Conservation (phyloP, 2,113 vertebrate species). For the Trogon melanurus region DNA sequence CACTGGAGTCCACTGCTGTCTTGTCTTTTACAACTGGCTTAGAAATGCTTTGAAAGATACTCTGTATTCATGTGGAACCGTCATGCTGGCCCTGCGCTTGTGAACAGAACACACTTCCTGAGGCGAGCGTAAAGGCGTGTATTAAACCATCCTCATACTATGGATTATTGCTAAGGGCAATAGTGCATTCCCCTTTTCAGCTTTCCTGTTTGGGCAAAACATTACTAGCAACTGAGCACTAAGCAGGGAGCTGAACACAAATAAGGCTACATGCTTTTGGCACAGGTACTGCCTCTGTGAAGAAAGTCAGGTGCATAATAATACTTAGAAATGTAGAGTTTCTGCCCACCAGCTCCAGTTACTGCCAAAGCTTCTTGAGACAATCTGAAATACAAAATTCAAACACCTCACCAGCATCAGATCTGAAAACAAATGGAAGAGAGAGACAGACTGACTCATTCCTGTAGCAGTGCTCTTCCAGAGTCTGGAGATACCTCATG, state of each 20-base stretch:
- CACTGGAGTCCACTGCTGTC: neutral
- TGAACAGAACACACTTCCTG: neutral
- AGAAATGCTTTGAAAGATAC: neutral
- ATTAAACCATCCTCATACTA: neutral
- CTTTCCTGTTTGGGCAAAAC: neutral
- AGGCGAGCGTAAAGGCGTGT: neutral
- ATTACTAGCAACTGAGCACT: neutral
- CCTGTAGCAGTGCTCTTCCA: neutral
- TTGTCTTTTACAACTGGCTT: neutral
- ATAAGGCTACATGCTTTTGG: neutral
- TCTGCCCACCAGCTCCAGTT: neutral
- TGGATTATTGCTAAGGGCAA: neutral
- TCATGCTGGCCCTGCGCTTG: neutral
- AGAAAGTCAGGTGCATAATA: neutral
- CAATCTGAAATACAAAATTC: neutral
- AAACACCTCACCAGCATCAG: neutral
- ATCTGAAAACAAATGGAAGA: neutral
- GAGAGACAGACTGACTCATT: neutral
- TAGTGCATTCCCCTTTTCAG: neutral
- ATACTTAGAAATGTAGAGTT: neutral
- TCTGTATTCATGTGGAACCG: accelerated
- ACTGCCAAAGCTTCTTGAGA: neutral
- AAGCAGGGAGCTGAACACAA: neutral
- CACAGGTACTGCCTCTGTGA: neutral
- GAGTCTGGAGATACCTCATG: neutral